Evolutionary conservation across 2,888 invertebrate genomes (phyloP), one percentile per base, ranked within the genome.

Genomic region (Cephus pygmeus): DNA sequence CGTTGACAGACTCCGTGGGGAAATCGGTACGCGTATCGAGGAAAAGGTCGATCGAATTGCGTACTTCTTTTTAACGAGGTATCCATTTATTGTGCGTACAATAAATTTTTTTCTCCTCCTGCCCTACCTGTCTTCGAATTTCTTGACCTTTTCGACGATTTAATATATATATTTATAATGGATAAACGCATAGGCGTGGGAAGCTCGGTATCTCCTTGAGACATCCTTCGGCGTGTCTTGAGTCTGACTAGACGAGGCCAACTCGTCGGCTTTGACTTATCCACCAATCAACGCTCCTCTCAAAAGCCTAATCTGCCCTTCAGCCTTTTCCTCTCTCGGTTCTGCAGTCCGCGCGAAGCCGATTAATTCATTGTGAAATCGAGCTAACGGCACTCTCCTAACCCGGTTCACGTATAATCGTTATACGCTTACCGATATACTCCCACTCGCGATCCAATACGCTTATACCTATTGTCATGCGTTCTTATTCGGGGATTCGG

Each of bases 341-440:
- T 15, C 30, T 33, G 30, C n/a, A 33, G 31, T 69, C 69, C 69
- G 69, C 69, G 15, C 69, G 31, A 33, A 30, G 30, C 30, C 84
- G 82, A 86, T 86, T 84, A 83, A 83, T 83, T 82, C 82, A 83
- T 85, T 85, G 85, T 83, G 84, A 84, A 85, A 85, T 83, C 83
- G 77, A 83, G 80, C 82, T 83, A 84, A 84, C 83, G 86, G 85
- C 84, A 85, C 83, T 80, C 82, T 80, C 80, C 79, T 85, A 85
- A 84, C 85, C 85, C 79, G 83, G 78, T 86, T 84, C 81, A 80
- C 69, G 40, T 79, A 40, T 69, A 79, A 79, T 75, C 73, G 77
- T 75, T 77, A 75, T 77, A 40, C 79, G 75, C 69, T 15, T 40
- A 40, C 40, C 40, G 40, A 40, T 40, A 40, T 40, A 40, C 40